Percentiles rank a stretch among this genome's conserved stretches.
Evolutionary conservation across 64 coral and sea anemone genomes (phyloP).

Genomic region (Pocillopora verrucosa): DNA sequence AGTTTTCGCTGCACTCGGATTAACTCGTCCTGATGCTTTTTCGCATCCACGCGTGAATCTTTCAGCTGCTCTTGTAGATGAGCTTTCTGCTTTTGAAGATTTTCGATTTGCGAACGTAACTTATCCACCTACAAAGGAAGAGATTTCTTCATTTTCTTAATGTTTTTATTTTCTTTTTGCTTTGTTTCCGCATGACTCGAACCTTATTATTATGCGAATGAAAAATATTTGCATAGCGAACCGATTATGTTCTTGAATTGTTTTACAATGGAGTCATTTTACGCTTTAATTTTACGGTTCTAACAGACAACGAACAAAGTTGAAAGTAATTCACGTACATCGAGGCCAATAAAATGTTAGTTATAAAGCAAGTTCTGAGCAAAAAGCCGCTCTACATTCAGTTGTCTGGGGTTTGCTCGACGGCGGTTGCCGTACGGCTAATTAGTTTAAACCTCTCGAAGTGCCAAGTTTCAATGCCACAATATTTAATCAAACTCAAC

Average conservation of each 20-base stretch:
- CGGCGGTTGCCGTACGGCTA: slow-evolving; percentile 3
- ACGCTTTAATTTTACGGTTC: slow-evolving; percentile 2
- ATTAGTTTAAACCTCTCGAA: background rate
- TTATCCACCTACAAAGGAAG: slow-evolving; percentile 82
- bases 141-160: background rate
- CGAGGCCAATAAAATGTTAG: background rate
- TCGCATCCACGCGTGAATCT: slow-evolving; percentile 76
- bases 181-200: background rate
- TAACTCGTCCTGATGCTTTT: slow-evolving; percentile 79
- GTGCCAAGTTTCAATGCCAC: background rate
- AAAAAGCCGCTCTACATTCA: background rate
- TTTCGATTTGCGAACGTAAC: slow-evolving; percentile 81
- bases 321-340: background rate
- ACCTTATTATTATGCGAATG: slow-evolving; percentile 22
- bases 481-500: background rate
- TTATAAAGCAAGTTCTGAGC: background rate
- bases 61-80: slow-evolving; percentile 86
- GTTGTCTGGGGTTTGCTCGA: background rate
- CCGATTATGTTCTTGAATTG: background rate
- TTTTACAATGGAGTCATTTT: slow-evolving; percentile 9
- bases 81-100: slow-evolving; percentile 85
- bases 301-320: background rate
- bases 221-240: background rate
- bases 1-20: slow-evolving; percentile 84
- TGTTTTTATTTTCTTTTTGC: slow-evolving; percentile 7